Conservation (phyloP, 2,888 invertebrate genomes). For the Andrena haemorrhoa region DNA sequence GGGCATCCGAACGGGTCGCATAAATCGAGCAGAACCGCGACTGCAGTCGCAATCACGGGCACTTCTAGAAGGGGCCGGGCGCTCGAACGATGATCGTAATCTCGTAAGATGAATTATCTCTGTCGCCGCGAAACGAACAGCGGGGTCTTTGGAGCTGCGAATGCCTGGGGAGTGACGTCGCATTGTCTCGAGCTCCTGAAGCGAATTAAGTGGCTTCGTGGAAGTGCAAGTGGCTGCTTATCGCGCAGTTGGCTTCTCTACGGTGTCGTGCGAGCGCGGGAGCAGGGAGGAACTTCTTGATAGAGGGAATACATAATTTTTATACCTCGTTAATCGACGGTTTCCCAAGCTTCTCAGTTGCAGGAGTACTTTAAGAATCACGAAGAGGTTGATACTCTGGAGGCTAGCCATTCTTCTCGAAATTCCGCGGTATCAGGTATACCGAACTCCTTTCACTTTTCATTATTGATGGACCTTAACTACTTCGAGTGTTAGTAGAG, state of each 20-base stretch:
- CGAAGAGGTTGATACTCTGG: no score
- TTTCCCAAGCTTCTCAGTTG: no score
- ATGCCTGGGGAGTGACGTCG: constrained; percentile 43
- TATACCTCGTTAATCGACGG: no score
- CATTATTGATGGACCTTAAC: no score
- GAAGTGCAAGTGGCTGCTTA: constrained; percentile 32
- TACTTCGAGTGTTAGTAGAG: no score
- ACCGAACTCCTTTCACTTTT: no score
- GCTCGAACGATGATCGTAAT: constrained; percentile 26
- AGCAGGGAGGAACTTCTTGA: constrained; percentile 5
- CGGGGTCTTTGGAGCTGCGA: constrained; percentile 29
- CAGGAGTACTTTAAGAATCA: no score
- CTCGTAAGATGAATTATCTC: constrained; percentile 45
- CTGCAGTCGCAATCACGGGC: constrained; percentile 36
- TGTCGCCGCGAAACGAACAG: constrained; percentile 18
- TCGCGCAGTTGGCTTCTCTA: constrained; percentile 8
- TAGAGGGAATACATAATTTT: neutral
- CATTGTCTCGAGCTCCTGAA: constrained; percentile 42
- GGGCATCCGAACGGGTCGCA: constrained; percentile 58
- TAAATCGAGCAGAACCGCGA: constrained; percentile 70
- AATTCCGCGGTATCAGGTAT: no score
- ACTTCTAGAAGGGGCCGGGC: constrained; percentile 14
- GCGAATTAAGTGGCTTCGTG: constrained; percentile 34
- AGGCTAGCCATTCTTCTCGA: no score
- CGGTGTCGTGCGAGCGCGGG: neutral